A percentile compares a stretch with the other conserved stretches of the same genome.
Conservation (phyloP, 2,797 vertebrate genomes). For the Sebastes miniatus region DNA sequence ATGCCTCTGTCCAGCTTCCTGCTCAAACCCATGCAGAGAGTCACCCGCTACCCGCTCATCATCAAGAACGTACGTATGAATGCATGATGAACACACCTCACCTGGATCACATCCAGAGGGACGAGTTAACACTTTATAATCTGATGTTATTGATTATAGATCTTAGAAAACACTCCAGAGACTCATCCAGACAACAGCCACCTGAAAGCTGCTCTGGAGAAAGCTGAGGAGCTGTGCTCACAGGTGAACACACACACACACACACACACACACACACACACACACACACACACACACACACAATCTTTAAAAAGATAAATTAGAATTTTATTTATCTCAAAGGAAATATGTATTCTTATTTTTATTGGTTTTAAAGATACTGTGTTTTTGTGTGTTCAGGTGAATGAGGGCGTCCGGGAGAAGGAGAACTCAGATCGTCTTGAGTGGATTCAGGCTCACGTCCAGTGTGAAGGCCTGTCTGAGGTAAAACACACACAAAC, state of each 20-base stretch:
- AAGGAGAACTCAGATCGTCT: slow-evolving; percentile 98
- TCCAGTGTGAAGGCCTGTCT: slow-evolving; percentile 96
- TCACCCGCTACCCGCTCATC: slow-evolving; percentile 97
- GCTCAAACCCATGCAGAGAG: slow-evolving; percentile 98
- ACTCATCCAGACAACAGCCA: slow-evolving; percentile 96
- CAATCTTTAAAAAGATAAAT: no score
- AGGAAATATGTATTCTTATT: neutral
- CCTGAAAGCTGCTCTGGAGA: slow-evolving; percentile 93
- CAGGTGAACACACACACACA: slow-evolving; percentile 59
- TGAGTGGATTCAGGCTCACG: slow-evolving; percentile 98
- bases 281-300: neutral
- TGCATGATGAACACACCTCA: neutral
- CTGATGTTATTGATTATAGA: slow-evolving; percentile 72
- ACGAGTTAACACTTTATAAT: neutral
- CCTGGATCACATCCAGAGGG: no score
- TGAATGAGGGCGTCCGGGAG: slow-evolving; percentile 96
- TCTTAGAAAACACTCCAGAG: slow-evolving; percentile 96
- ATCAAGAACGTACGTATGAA: slow-evolving; percentile 92
- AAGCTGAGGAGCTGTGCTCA: slow-evolving; percentile 96
- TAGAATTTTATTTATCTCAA: no score
- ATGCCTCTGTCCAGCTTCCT: slow-evolving; percentile 99
- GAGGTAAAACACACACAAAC: slow-evolving; percentile 82
- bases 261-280: no score
- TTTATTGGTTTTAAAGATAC: neutral
- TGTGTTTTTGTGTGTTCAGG: slow-evolving; percentile 70